A percentile compares a stretch with the other conserved stretches of the same genome.
phyloP scores from a whole-genome alignment of 1,140 invertebrate genomes.

The Drosophila nasuta region DNA sequence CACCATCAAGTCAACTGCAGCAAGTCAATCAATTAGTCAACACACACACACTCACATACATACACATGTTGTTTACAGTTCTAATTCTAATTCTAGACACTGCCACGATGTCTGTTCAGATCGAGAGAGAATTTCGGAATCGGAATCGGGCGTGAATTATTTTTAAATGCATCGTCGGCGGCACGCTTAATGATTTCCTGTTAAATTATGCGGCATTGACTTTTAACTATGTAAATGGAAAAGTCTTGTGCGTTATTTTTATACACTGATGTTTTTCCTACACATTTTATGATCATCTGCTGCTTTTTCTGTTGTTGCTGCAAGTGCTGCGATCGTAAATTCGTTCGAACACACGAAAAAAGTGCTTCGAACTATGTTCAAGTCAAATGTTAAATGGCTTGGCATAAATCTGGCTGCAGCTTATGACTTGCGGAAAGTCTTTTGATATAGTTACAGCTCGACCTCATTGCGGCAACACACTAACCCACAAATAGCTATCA shows the following conservation, averaged over 20 bases:
- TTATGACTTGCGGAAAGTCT: conserved; percentile 32
- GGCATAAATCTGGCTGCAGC: conserved; percentile 26
- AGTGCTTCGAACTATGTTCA: conserved; percentile 29
- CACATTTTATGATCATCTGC: conserved; percentile 27
- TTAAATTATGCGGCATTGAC: conserved; percentile 74
- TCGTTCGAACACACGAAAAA: conserved; percentile 6
- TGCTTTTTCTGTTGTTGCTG: background rate
- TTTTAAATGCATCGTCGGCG: conserved; percentile 60
- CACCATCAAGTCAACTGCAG: conserved; percentile 43
- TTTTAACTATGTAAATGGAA: conserved; percentile 51
- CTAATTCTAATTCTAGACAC: conserved; percentile 78
- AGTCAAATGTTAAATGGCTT: conserved; percentile 50
- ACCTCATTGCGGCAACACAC: conserved; percentile 41
- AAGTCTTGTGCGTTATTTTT: conserved; percentile 31
- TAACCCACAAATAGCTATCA: conserved; percentile 55
- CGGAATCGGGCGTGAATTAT: conserved; percentile 52
- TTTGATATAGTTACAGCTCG: conserved; percentile 11
- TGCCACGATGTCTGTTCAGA: conserved; percentile 64
- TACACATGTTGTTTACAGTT: conserved; percentile 82
- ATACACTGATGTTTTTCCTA: background rate
- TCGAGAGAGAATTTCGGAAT: background rate
- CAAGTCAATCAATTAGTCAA: conserved; percentile 82
- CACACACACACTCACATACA: conserved; percentile 41
- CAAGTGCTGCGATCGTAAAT: conserved; percentile 50
- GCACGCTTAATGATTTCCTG: conserved; percentile 75